These are phyloP conservation scores for Taphrorychus bicolor DNA, from an alignment of 2,888 invertebrate genomes.

Conservation along the genomic window DNA sequence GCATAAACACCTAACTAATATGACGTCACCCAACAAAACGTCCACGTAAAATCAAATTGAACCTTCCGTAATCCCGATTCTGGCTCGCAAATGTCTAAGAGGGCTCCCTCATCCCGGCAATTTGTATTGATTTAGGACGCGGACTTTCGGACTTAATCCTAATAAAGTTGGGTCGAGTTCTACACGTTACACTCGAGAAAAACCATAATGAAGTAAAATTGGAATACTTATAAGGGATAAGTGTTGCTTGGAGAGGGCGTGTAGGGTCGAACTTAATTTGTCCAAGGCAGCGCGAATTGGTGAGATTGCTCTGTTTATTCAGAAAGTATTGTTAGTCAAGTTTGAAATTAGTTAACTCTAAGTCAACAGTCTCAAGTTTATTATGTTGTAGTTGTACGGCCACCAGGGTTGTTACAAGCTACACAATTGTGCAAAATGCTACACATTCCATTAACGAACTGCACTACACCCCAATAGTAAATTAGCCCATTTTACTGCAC, in stretches of 20 bases:
- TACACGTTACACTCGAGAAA: slow-evolving; percentile 25
- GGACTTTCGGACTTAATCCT: slow-evolving; percentile 31
- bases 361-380: too few relatives aligned
- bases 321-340: too few relatives aligned
- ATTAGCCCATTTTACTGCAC: too few relatives aligned
- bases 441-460: too few relatives aligned
- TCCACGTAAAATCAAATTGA: neutral
- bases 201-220: slow-evolving; percentile 34
- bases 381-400: too few relatives aligned
- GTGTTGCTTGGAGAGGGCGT: slow-evolving; percentile 16
- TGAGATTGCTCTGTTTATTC: neutral
- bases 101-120: slow-evolving; percentile 14
- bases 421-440: too few relatives aligned
- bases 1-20: neutral
- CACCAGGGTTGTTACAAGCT: too few relatives aligned
- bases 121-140: slow-evolving; percentile 30
- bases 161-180: slow-evolving; percentile 26
- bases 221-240: slow-evolving; percentile 30
- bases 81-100: slow-evolving; percentile 13
- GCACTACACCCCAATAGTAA: too few relatives aligned
- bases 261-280: slow-evolving; percentile 5
- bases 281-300: neutral
- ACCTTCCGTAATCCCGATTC: neutral
- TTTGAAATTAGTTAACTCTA: too few relatives aligned
- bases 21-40: neutral